Evolutionary conservation across 2,797 vertebrate species (phyloP).

Genomic region (Galagoides demidoff): DNA sequence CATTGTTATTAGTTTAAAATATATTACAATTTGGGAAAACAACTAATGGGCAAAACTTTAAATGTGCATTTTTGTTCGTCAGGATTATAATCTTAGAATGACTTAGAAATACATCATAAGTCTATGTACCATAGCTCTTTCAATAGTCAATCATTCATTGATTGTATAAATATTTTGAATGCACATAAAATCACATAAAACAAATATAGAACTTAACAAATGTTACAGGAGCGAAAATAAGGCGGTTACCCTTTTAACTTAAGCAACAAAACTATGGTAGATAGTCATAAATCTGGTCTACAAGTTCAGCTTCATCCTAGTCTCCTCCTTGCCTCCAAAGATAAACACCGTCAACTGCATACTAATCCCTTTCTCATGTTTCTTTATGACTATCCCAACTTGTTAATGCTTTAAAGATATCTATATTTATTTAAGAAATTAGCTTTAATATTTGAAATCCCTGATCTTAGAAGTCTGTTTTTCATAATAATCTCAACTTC

Average conservation of each 20-base stretch:
- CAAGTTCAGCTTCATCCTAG: rapidly evolving
- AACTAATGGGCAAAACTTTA: not conserved
- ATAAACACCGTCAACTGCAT: not conserved
- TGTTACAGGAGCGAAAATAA: not conserved
- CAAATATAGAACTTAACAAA: not conserved
- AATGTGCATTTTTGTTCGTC: not conserved
- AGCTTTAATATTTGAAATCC: not conserved
- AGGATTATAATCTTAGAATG: not conserved
- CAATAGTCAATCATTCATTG: not conserved
- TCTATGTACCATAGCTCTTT: not conserved
- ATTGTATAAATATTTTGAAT: not conserved
- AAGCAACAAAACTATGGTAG: not conserved
- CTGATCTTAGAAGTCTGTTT: not conserved
- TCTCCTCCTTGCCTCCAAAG: rapidly evolving
- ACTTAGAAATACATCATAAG: not conserved
- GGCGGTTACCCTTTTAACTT: not conserved
- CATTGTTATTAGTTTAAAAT: not conserved
- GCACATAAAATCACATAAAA: not conserved
- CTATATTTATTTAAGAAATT: not conserved
- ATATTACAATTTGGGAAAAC: not conserved
- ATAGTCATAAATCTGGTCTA: not conserved
- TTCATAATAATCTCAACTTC: not conserved
- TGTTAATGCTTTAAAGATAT: not conserved
- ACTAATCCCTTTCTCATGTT: not conserved
- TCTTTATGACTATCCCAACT: not conserved